Conservation (phyloP, 2,888 invertebrate species). For the Drosophila nr. perissopoda region DNA sequence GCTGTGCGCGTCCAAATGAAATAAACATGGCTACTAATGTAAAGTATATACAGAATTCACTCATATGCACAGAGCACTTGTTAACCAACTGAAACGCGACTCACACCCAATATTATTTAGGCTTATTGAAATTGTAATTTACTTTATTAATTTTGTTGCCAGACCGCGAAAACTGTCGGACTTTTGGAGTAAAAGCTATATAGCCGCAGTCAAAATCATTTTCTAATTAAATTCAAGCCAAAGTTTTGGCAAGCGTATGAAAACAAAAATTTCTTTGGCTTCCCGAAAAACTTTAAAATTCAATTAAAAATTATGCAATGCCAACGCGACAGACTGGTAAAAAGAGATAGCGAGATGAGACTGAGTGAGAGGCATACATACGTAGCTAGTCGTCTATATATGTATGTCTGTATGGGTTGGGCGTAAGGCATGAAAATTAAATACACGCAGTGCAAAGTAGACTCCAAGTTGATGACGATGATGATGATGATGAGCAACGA, state of each 20-base stretch:
- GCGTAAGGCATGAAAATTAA: conserved; percentile 62
- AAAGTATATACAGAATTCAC: conserved; percentile 20
- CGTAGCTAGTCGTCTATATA: neutral
- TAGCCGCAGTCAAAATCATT: conserved; percentile 78
- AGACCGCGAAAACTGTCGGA: conserved; percentile 56
- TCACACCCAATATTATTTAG: conserved; percentile 31
- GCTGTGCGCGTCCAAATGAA: conserved; percentile 69
- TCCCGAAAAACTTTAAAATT: conserved; percentile 76
- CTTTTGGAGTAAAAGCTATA: conserved; percentile 46
- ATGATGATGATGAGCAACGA: conserved; percentile 27
- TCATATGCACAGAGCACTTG: conserved; percentile 19
- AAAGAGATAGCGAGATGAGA: conserved; percentile 3
- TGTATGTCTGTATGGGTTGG: conserved; percentile 4
- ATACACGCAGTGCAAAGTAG: conserved; percentile 64
- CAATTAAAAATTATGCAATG: conserved; percentile 80
- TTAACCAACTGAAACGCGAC: conserved; percentile 26
- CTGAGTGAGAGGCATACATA: conserved; percentile 2
- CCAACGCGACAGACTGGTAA: conserved; percentile 39
- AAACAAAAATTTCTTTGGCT: conserved; percentile 78
- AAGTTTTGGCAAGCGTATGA: conserved; percentile 65
- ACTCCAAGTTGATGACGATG: conserved; percentile 40
- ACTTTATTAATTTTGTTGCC: conserved; percentile 65
- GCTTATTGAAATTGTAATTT: conserved; percentile 55
- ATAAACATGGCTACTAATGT: conserved; percentile 77
- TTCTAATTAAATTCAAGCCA: conserved; percentile 78